phyloP scores from a whole-genome alignment of 2,113 vertebrate species.

The Apus apus region DNA sequence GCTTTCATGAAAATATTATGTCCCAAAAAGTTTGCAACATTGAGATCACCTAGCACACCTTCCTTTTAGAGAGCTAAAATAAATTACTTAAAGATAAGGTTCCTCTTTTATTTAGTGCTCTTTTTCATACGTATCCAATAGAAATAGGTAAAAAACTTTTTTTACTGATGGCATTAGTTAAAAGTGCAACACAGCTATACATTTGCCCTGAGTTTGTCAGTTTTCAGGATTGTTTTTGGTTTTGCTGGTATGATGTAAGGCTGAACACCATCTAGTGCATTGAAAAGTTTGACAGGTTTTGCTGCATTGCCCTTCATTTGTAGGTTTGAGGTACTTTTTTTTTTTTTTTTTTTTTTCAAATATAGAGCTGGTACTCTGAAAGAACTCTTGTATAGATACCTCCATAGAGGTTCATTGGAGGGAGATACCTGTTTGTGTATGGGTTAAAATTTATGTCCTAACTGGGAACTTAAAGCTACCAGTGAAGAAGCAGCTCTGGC shows the following conservation, averaged over 20 bases:
- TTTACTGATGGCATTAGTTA: neutral
- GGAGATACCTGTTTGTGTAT: neutral
- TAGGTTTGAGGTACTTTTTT: neutral
- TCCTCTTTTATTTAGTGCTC: neutral
- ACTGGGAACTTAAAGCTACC: neutral
- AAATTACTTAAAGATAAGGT: neutral
- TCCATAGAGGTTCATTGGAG: neutral
- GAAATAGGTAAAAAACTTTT: neutral
- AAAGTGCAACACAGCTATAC: neutral
- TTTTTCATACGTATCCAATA: neutral
- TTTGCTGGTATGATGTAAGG: neutral
- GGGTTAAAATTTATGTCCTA: neutral
- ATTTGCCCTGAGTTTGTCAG: neutral
- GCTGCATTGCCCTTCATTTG: neutral
- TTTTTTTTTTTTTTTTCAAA: neutral
- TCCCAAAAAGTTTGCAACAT: neutral
- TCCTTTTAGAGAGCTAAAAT: slow-evolving; percentile 16
- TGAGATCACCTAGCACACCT: neutral
- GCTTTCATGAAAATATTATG: slow-evolving; percentile 74
- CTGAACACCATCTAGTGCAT: neutral
- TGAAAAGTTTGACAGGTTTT: neutral
- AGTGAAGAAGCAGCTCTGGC: neutral
- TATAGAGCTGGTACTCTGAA: neutral
- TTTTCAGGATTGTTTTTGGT: neutral
- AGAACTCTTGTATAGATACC: neutral